Conservation (phyloP, 2,113 vertebrate genomes). For the Bostrychus sinensis region DNA sequence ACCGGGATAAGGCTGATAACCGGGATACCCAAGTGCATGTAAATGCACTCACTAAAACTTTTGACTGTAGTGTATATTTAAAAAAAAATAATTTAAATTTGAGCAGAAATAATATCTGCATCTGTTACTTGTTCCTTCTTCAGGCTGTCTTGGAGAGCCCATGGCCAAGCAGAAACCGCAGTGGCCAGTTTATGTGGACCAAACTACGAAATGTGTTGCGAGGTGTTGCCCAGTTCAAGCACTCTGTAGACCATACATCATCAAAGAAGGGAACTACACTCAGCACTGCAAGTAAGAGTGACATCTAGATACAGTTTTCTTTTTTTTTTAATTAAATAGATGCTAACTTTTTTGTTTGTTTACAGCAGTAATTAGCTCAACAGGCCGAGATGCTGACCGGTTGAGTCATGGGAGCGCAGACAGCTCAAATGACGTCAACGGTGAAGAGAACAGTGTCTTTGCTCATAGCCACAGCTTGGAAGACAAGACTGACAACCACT, state of each 20-base stretch:
- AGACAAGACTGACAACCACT: slow-evolving; percentile 83
- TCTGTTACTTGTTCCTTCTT: not conserved
- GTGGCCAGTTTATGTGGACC: slow-evolving; percentile 95
- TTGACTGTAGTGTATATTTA: no score
- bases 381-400: slow-evolving; percentile 84
- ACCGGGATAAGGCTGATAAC: no score
- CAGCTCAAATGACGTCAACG: slow-evolving; percentile 87
- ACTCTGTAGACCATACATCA: slow-evolving; percentile 75
- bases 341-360: slow-evolving; percentile 23
- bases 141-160: slow-evolving; percentile 95
- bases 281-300: slow-evolving; percentile 80
- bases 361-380: slow-evolving; percentile 37
- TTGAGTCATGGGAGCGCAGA: slow-evolving; percentile 89
- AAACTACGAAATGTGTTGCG: slow-evolving; percentile 91
- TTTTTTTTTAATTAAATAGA: not conserved
- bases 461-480: slow-evolving; percentile 81
- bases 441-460: slow-evolving; percentile 84
- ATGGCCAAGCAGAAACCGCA: slow-evolving; percentile 94
- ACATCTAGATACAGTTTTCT: not conserved
- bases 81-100: not conserved
- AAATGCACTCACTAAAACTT: no score
- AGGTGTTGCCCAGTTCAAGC: slow-evolving; percentile 90
- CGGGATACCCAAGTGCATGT: no score
- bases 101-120: not conserved
- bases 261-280: slow-evolving; percentile 60